These are phyloP conservation scores for Napeogenes sylphis DNA, from an alignment of 2,888 invertebrate genomes.

Conservation along the genomic window DNA sequence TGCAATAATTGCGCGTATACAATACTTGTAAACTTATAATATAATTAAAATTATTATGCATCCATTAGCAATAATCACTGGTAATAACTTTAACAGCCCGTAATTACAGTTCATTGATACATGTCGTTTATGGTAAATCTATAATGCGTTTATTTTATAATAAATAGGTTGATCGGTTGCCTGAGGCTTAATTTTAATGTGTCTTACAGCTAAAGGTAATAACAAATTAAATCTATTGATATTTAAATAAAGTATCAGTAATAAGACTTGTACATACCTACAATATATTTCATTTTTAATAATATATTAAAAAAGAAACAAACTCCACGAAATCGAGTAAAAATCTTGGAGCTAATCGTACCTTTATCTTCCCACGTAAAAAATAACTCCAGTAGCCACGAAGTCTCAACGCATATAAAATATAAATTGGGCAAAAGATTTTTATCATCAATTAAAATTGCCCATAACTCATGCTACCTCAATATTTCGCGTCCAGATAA, in stretches of 20 bases:
- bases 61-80: conserved; percentile 24
- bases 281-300: too few relatives aligned
- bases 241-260: too few relatives aligned
- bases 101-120: conserved; percentile 18
- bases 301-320: too few relatives aligned
- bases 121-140: background rate
- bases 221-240: too few relatives aligned
- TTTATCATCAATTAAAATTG: conserved; percentile 32
- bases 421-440: conserved; percentile 36
- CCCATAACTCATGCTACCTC: conserved; percentile 34
- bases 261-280: too few relatives aligned
- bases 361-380: conserved; percentile 5
- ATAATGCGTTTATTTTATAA: conserved; percentile 1
- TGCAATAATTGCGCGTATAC: background rate
- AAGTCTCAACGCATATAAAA: conserved; percentile 28
- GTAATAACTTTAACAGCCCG: conserved; percentile 25
- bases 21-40: conserved; percentile 1
- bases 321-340: background rate
- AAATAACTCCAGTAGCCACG: conserved; percentile 24
- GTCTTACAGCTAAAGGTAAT: too few relatives aligned
- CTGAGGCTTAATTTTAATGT: too few relatives aligned
- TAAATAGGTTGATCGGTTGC: background rate
- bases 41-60: conserved; percentile 23
- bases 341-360: conserved; percentile 3
- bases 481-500: conserved; percentile 38